These are phyloP conservation scores for Hormaphis cornu DNA, from an alignment of 1,140 invertebrate genomes.

Conservation along the genomic window DNA sequence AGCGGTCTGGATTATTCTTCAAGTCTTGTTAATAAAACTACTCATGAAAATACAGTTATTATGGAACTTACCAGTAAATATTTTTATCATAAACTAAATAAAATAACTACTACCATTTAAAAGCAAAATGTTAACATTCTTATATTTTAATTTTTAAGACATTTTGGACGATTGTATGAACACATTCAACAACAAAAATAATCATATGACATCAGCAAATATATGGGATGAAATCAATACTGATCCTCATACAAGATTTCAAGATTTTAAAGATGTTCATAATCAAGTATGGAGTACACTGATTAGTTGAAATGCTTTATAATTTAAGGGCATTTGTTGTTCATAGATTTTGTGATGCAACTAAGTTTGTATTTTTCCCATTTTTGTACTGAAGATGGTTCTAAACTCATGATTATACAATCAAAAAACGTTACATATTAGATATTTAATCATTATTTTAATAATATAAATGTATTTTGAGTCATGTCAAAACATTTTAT, in stretches of 20 bases:
- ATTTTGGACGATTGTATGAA: constrained; percentile 21
- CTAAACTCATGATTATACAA: too few relatives aligned
- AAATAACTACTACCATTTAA: neutral
- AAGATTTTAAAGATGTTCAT: neutral
- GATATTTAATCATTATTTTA: too few relatives aligned
- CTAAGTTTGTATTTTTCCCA: too few relatives aligned
- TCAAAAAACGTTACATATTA: too few relatives aligned
- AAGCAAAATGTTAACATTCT: neutral
- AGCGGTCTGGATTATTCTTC: neutral
- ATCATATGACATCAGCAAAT: neutral
- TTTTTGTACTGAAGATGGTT: too few relatives aligned
- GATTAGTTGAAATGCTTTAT: too few relatives aligned
- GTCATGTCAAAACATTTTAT: too few relatives aligned
- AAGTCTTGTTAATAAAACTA: neutral
- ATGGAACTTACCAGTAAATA: constrained; percentile 27
- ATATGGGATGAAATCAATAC: constrained; percentile 16
- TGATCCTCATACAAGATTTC: neutral
- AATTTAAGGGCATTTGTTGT: too few relatives aligned
- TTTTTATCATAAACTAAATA: neutral
- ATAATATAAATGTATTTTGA: too few relatives aligned
- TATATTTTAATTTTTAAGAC: neutral
- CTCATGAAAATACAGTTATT: neutral
- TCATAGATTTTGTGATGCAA: too few relatives aligned
- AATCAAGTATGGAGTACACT: neutral
- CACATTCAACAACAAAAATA: neutral